Evolutionary conservation across 2,113 vertebrate genomes (phyloP).

Genomic region (Sisor rabdophorus): DNA sequence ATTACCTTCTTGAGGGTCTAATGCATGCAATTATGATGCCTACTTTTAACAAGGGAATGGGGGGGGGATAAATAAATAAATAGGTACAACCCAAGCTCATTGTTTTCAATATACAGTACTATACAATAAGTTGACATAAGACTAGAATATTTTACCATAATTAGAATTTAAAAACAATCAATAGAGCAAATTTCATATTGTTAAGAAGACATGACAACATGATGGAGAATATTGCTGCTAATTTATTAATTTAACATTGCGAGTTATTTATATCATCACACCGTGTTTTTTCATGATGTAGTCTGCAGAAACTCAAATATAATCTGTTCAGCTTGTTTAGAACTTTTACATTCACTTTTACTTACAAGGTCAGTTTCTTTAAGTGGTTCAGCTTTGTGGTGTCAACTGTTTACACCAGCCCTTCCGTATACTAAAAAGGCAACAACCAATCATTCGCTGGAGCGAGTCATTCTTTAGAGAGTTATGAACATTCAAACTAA

Average conservation of each 20-base stretch:
- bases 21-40: constrained; percentile 5
- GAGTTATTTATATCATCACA: neutral
- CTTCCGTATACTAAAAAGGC: neutral
- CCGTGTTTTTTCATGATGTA: neutral
- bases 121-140: neutral
- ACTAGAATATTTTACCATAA: neutral
- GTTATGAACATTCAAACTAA: neutral
- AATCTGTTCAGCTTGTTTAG: neutral
- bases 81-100: neutral
- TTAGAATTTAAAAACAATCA: neutral
- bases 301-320: neutral
- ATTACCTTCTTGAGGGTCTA: constrained; percentile 35
- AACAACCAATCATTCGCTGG: constrained; percentile 6
- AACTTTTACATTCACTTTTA: too few relatives aligned
- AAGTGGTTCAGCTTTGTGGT: too few relatives aligned
- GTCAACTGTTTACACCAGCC: neutral
- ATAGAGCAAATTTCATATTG: neutral
- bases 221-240: neutral
- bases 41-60: neutral
- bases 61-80: neutral
- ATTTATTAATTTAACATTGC: neutral
- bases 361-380: too few relatives aligned
- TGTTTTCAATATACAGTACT: neutral
- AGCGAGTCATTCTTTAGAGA: neutral
- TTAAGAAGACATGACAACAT: neutral